Evolutionary conservation across 2,113 vertebrate genomes (phyloP).

Genomic region (Trachemys scripta): DNA sequence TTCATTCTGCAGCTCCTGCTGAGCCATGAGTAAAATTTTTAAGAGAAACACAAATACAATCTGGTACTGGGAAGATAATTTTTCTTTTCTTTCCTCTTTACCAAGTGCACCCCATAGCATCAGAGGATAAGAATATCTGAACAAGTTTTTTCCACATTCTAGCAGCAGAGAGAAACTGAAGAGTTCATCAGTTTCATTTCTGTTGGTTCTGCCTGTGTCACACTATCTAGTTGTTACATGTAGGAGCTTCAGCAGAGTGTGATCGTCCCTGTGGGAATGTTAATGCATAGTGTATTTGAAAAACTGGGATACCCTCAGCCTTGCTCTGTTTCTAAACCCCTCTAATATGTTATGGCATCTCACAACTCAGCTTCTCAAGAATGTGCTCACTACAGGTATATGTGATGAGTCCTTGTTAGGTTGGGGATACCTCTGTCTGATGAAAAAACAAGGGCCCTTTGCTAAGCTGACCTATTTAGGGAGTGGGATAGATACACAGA

Average conservation of each 20-base stretch:
- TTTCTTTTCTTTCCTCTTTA: not conserved
- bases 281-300: not conserved
- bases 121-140: not conserved
- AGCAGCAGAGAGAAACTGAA: not conserved
- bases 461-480: no score
- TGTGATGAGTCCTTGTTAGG: no score
- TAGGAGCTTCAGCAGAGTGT: not conserved
- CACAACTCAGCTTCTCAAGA: not conserved
- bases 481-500: no score
- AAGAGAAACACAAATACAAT: not conserved
- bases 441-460: no score
- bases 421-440: no score
- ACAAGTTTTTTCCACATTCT: not conserved
- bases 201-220: not conserved
- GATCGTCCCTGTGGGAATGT: not conserved
- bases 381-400: no score
- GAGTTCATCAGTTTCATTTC: accelerated
- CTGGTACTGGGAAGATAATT: not conserved
- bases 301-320: not conserved
- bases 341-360: not conserved
- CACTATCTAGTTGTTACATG: not conserved
- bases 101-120: not conserved
- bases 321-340: not conserved
- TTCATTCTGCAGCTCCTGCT: not conserved
- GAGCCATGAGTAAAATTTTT: not conserved